A percentile compares a stretch with the other conserved stretches of the same genome.
These are phyloP conservation scores for Regulus satrapa DNA, from an alignment of 2,113 vertebrate genomes.

Conservation along the genomic window DNA sequence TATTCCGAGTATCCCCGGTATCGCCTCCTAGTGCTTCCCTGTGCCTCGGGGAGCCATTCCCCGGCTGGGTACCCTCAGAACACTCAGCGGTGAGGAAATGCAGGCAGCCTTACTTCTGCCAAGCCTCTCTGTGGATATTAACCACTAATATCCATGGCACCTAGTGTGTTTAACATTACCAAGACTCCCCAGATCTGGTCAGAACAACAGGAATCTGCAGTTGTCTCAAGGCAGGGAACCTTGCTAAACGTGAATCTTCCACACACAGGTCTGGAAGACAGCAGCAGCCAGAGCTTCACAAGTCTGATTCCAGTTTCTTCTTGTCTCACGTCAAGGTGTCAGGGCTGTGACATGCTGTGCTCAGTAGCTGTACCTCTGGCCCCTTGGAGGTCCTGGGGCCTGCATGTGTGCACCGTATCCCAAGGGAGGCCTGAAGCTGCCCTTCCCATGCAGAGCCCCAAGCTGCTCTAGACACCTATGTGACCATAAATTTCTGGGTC, in stretches of 20 bases:
- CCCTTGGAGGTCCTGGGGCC: not conserved
- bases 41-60: not conserved
- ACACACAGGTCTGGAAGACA: not conserved
- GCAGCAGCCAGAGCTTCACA: not conserved
- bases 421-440: not conserved
- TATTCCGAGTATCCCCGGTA: rapidly evolving
- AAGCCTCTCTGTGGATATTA: not conserved
- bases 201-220: not conserved
- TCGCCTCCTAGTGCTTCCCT: not conserved
- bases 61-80: not conserved
- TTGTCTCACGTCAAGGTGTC: not conserved
- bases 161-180: not conserved
- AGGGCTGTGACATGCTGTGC: not conserved
- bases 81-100: not conserved
- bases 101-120: not conserved
- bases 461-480: not conserved
- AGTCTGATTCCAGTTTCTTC: not conserved
- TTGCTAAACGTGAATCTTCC: not conserved
- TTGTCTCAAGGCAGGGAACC: not conserved
- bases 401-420: not conserved
- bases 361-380: not conserved
- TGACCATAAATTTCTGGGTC: not conserved
- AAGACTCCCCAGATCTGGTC: not conserved
- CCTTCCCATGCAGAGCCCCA: not conserved
- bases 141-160: not conserved